Base-by-base conservation (phyloP, 2,113 vertebrate genomes). In the Aramus guarauna region DNA sequence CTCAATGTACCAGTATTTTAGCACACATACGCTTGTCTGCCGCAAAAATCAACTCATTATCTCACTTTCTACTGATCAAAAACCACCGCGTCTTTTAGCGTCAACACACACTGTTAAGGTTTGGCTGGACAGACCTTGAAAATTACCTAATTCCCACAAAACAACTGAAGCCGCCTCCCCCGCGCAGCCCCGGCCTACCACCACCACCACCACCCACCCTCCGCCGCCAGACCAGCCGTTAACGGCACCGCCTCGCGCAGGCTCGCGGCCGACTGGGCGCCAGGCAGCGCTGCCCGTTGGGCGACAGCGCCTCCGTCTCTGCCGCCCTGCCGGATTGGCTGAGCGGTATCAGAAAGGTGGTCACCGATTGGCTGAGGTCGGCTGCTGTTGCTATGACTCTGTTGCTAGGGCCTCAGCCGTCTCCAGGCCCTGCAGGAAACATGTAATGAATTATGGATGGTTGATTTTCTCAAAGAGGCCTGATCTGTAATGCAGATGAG, bases 401-500 rank as follows among this genome's bases (percentile, higher is more conserved):
- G 98, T 99, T 99, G 99, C 99, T 98, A 99, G 97, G 99, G 98
- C 96, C 96, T 95, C 91, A 97, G 97, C 98, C 92, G 98, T 98
- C 98, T 98, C 97, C 81, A 97, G 97, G 98, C 98, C 98, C 98
- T 74, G 98, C 98, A 98, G 98, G 99, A 99, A 98, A 98, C 98
- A 97, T 97, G 98, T 98, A 94, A 99, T 99, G 99, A 99, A 99
- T 99, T 99, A 99, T 99, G 99, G 99, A 99, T 99, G 98, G 97
- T 95, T 98, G 98, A 96, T 98, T 98, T 98, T 98, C 98, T 98
- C 94, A 85, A 97, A 98, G 98, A 98, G 97, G 95, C 96, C 98
- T 98, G 98, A 99, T 99, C 98, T 99, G 98, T 98, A 98, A 99
- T 99, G 98, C 98, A 99, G 98, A 99, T 99, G 98, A 99, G 98